Percentiles rank a stretch among this genome's conserved stretches.
Evolutionary conservation across 2,797 vertebrate species (phyloP).

Genomic region (Enteromius trimaculatus): DNA sequence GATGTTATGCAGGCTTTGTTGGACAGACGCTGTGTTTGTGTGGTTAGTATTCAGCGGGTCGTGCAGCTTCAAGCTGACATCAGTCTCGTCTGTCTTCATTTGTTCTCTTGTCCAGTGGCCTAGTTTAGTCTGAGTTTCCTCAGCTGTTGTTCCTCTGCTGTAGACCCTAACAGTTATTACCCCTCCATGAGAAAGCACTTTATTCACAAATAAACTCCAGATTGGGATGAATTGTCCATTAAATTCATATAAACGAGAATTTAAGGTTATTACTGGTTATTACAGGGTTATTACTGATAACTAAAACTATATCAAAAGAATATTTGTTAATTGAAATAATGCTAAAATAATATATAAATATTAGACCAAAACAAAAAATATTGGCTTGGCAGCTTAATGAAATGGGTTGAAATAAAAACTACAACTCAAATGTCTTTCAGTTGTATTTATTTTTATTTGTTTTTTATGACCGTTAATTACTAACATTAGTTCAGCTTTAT

Average conservation of each 20-base stretch:
- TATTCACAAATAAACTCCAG: background rate
- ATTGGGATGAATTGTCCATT: background rate
- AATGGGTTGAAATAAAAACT: background rate
- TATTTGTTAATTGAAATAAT: background rate
- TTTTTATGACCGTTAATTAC: too few species aligned
- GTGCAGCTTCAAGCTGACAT: conserved; percentile 39
- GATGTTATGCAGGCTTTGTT: conserved; percentile 7
- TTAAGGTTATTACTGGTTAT: too few species aligned
- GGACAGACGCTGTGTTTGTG: conserved; percentile 1
- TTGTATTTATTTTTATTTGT: background rate
- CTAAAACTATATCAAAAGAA: background rate
- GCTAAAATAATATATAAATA: background rate
- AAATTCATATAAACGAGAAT: background rate
- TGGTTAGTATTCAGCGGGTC: conserved; percentile 31
- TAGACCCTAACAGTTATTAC: background rate
- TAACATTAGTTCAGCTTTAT: too few species aligned
- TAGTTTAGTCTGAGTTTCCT: conserved; percentile 15
- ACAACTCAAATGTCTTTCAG: background rate
- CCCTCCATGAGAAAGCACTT: background rate
- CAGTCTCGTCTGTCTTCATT: conserved; percentile 19
- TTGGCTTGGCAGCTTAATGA: background rate
- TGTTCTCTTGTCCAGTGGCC: conserved; percentile 30
- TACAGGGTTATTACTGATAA: too few species aligned
- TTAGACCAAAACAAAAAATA: background rate
- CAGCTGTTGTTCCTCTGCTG: conserved; percentile 13